These are phyloP conservation scores for Coenobita brevimanus DNA, from an alignment of 1,140 invertebrate species.

Conservation along the genomic window DNA sequence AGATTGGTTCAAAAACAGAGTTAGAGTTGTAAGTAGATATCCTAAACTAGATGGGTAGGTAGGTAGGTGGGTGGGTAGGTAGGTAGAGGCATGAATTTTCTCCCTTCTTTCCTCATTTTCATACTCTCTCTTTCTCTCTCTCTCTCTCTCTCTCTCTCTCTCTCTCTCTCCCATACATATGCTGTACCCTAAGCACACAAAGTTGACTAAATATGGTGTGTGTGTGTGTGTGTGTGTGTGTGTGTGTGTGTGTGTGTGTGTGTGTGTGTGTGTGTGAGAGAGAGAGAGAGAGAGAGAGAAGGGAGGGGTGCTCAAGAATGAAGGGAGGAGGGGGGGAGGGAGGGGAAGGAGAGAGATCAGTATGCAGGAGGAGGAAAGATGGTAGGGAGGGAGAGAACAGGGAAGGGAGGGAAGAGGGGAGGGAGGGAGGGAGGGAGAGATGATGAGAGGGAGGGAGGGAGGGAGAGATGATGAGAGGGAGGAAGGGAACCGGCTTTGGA, in stretches of 20 bases:
- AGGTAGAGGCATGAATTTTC: not conserved
- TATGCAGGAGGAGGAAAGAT: not conserved
- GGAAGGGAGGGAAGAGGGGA: not conserved
- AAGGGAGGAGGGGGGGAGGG: not conserved
- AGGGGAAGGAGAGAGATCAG: not conserved
- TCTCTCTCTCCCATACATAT: too few relatives aligned
- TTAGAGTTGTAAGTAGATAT: too few relatives aligned
- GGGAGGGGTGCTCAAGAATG: not conserved
- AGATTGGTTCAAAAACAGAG: too few relatives aligned
- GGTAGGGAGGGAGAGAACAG: not conserved
- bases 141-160: not conserved
- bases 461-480: not conserved
- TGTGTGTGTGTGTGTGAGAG: constrained; percentile 9
- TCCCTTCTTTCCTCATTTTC: not conserved
- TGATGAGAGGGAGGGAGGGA: not conserved
- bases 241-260: too few relatives aligned
- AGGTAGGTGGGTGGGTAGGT: too few relatives aligned
- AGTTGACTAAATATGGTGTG: too few relatives aligned
- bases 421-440: not conserved
- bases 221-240: too few relatives aligned
- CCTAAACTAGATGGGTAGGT: too few relatives aligned
- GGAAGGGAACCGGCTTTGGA: not conserved
- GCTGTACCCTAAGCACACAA: too few relatives aligned
- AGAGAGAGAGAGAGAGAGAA: not conserved
- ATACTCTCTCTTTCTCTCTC: too few relatives aligned